phyloP scores from a whole-genome alignment of 2,113 vertebrate species.

The Oryctolagus cuniculus region mOryCun1.1 NC_091440.1:136842001-136842500 shows the following conservation, averaged over 20 bases:
- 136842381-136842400: not conserved
- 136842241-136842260: not conserved
- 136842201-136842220: not conserved
- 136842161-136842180: not conserved
- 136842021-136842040: not conserved
- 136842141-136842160: conserved; percentile 15
- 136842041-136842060: not conserved
- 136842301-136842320: not conserved
- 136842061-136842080: not conserved
- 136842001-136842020: conserved; percentile 45
- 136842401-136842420: not conserved
- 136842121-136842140: not conserved
- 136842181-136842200: not conserved
- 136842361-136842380: conserved; percentile 11
- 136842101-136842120: conserved; percentile 1
- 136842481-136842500: conserved; percentile 12
- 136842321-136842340: not conserved
- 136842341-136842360: not conserved
- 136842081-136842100: not conserved
- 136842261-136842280: conserved; percentile 9
- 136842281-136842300: conserved; percentile 2
- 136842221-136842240: not conserved
- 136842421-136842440: too few species aligned
- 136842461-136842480: not conserved
- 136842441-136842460: not conserved